Evolutionary conservation across 2,797 vertebrate genomes (phyloP).

Genomic region (Pantherophis vulpinus): DNA sequence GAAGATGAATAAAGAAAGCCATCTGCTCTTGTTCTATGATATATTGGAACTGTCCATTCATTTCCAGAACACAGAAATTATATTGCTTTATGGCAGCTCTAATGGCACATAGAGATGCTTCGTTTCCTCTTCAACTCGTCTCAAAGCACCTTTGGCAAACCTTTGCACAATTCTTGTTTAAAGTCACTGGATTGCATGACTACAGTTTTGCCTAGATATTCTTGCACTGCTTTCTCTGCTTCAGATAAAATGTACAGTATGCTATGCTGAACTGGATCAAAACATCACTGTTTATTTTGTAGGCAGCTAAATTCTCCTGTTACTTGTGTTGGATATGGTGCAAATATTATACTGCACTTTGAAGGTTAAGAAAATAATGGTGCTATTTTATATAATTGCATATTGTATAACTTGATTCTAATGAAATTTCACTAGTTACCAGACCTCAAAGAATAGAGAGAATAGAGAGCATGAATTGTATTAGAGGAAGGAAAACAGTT

Average conservation of each 20-base stretch:
- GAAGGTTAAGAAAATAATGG: slow-evolving; percentile 11
- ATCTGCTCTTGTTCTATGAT: neutral
- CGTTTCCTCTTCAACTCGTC: neutral
- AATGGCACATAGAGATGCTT: neutral
- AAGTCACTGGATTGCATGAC: slow-evolving; percentile 1
- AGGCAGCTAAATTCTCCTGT: neutral
- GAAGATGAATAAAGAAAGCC: neutral
- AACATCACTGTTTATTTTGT: neutral
- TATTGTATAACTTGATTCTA: neutral
- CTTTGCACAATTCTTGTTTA: neutral
- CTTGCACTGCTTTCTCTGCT: neutral
- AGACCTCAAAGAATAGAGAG: neutral
- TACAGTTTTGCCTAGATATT: slow-evolving; percentile 39
- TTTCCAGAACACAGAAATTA: neutral
- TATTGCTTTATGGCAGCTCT: neutral
- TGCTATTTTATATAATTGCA: neutral
- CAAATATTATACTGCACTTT: slow-evolving; percentile 4
- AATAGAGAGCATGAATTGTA: neutral
- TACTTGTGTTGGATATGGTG: slow-evolving; percentile 25
- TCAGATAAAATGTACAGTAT: slow-evolving; percentile 26
- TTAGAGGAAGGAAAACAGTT: neutral
- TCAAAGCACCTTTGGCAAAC: neutral
- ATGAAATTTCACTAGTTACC: neutral
- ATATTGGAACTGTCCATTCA: neutral
- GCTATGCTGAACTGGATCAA: slow-evolving; percentile 25